Percentiles rank a stretch among this genome's conserved stretches.
phyloP scores from a whole-genome alignment of 2,888 invertebrate genomes.

The Monopis laevigella region DNA sequence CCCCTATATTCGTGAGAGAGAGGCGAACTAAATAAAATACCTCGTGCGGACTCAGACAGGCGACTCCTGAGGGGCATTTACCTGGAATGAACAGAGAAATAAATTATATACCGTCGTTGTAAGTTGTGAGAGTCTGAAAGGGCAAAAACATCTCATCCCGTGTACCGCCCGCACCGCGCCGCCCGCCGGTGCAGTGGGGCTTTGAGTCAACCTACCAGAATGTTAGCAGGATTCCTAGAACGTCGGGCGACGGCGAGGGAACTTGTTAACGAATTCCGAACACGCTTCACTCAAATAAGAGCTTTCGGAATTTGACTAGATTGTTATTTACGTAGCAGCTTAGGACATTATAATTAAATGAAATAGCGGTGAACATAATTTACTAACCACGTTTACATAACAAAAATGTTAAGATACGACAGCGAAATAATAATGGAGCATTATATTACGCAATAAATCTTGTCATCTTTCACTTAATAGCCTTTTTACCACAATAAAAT shows the following conservation, averaged over 20 bases:
- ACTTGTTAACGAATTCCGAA: conserved; percentile 27
- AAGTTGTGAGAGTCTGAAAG: conserved; percentile 31
- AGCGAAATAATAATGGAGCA: not conserved
- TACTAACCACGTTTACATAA: no score
- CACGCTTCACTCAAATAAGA: conserved; percentile 21
- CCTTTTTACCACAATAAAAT: conserved; percentile 12
- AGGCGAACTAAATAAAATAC: conserved; percentile 29
- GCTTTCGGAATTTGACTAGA: not conserved
- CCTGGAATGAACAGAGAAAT: conserved; percentile 31
- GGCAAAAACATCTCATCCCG: conserved; percentile 31
- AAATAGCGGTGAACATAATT: no score
- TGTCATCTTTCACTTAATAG: conserved; percentile 12
- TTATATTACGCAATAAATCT: conserved; percentile 14
- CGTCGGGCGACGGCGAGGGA: conserved; percentile 21
- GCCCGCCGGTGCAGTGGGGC: not conserved
- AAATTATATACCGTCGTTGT: conserved; percentile 26
- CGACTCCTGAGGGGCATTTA: conserved; percentile 29
- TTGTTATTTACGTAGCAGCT: conserved; percentile 1
- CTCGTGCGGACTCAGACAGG: conserved; percentile 20
- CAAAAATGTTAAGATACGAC: no score
- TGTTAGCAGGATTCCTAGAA: conserved; percentile 34
- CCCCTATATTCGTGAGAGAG: conserved; percentile 38
- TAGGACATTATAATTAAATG: conserved; percentile 2
- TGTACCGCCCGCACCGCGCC: conserved; percentile 32
- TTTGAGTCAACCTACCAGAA: conserved; percentile 1